phyloP scores from a whole-genome alignment of 2,113 vertebrate species.

The Chauna torquata region DNA sequence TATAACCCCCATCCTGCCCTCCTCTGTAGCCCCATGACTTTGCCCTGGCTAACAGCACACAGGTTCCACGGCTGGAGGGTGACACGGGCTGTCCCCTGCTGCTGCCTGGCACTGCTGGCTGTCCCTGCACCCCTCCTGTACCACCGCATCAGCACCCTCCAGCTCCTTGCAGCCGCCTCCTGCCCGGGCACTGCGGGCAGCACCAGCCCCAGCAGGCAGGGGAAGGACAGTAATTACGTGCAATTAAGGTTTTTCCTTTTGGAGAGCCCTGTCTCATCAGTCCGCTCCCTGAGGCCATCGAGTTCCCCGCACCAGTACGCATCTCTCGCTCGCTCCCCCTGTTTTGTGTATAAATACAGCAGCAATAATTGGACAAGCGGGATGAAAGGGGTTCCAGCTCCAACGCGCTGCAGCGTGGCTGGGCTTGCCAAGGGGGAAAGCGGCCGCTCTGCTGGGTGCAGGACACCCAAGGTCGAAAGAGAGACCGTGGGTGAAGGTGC shows the following conservation, averaged over 20 bases:
- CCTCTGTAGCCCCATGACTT: too few relatives aligned
- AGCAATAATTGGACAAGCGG: not conserved
- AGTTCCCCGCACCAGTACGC: not conserved
- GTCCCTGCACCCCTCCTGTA: not conserved
- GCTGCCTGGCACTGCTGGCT: not conserved
- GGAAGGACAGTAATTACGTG: not conserved
- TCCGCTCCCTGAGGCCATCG: not conserved
- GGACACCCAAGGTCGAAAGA: not conserved
- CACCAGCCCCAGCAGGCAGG: not conserved
- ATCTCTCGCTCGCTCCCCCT: not conserved
- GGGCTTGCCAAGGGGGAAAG: not conserved
- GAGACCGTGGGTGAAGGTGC: accelerated
- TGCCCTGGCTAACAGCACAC: too few relatives aligned
- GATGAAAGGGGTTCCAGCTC: not conserved
- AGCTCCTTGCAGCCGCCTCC: not conserved
- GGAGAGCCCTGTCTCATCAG: not conserved
- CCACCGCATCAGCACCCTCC: accelerated
- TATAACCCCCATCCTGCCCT: not conserved
- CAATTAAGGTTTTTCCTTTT: not conserved
- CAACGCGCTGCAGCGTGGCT: accelerated
- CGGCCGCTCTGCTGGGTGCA: not conserved
- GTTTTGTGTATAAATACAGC: not conserved
- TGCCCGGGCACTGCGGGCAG: not conserved
- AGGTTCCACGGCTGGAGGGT: too few relatives aligned
- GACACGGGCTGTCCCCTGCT: not conserved